These are phyloP conservation scores for Diorhabda sublineata DNA, from an alignment of 1,140 invertebrate species.

Conservation along the genomic window DNA sequence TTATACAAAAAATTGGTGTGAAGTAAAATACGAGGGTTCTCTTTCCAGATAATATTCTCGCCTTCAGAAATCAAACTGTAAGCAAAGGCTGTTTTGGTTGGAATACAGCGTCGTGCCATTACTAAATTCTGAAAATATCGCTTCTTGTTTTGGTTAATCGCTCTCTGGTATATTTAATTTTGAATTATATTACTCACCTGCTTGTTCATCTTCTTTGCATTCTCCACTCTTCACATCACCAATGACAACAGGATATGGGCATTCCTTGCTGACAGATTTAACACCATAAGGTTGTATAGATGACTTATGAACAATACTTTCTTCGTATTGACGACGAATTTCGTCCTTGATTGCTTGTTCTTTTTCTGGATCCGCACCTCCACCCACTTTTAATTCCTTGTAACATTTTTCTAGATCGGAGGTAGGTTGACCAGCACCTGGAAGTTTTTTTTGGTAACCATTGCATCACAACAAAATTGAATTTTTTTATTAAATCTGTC, in stretches of 20 bases:
- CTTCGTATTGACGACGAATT: slow-evolving; percentile 38
- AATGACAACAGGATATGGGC: slow-evolving; percentile 36
- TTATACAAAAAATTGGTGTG: no score
- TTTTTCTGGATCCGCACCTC: slow-evolving; percentile 24
- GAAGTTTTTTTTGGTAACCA: not conserved
- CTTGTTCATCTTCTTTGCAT: slow-evolving; percentile 31
- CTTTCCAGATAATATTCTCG: no score
- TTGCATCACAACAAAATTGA: no score
- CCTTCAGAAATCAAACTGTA: no score
- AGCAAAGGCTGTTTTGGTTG: no score
- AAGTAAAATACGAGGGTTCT: no score
- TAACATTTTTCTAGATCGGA: slow-evolving; percentile 51
- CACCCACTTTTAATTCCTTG: slow-evolving; percentile 43
- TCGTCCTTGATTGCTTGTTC: slow-evolving; percentile 21
- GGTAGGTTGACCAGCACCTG: not conserved
- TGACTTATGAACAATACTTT: slow-evolving; percentile 31
- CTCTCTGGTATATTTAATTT: no score
- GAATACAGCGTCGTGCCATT: no score
- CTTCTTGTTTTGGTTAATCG: no score
- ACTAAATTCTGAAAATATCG: no score
- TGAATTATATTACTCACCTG: slow-evolving; percentile 23
- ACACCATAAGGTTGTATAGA: slow-evolving; percentile 39
- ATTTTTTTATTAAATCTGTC: no score
- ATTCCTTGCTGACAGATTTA: slow-evolving; percentile 34
- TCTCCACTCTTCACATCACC: slow-evolving; percentile 34